Evolutionary conservation across 2,797 vertebrate species (phyloP), one percentile per base, ranked within the genome.

Genomic region (Etheostoma perlongum): DNA sequence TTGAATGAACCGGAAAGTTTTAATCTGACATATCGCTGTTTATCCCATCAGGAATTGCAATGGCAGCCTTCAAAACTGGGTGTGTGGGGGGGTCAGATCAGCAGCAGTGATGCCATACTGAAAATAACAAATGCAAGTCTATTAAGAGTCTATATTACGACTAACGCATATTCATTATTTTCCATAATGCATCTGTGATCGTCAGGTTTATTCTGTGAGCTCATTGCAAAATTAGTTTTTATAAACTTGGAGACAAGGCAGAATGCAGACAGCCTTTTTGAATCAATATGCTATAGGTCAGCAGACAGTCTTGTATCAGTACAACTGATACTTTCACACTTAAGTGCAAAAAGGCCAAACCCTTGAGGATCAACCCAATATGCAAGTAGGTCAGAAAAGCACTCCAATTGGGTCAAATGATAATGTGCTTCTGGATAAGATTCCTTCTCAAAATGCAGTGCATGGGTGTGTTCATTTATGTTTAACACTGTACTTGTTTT

Each of bases 211-310:
- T 64, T 68, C 77, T 69, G 67, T 16, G 19, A 78, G 72, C 81
- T 79, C 79, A 81, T 72, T 86, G 72, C 82, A 72, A 89, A 91
- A 88, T 81, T 11, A 80, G 81, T 91, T 91, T 89, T 88, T 83
- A 85, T 86, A 89, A 88, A 83, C 70, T 87, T 79, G 80, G 81
- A 84, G 76, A 84, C 2, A 55, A 83, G 59, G 80, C 74, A 71
- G 76, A 89, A 76, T 48, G 79, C 77, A 89, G 88, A 86, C 86
- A 85, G 86, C 78, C 78, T 74, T 70, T 84, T 75, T 11, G 4
- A 88, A 94, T 95, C 92, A 82, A 92, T 92, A 85, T 92, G 91
- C 87, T 86, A 92, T 92, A 92, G 93, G 94, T 94, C 93, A 95
- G 83, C 85, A 49, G 71, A 86, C 86, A 93, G 82, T 85, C 90